Conservation (phyloP, 2,113 vertebrate genomes). For the Hippotragus niger region DNA sequence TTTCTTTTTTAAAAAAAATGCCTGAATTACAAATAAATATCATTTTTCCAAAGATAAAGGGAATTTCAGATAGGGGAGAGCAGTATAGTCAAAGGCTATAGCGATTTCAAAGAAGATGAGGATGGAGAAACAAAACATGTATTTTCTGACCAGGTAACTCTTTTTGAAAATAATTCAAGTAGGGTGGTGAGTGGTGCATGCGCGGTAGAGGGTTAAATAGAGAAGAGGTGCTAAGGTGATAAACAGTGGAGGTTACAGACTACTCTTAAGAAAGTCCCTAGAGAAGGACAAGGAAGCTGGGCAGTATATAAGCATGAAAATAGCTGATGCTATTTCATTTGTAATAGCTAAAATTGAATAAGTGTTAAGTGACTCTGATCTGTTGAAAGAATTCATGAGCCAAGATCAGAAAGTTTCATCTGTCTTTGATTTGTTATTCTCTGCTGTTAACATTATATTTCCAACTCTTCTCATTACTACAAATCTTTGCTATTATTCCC, state of each 20-base stretch:
- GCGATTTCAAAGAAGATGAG: not conserved
- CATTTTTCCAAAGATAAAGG: not conserved
- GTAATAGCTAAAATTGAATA: constrained; percentile 8
- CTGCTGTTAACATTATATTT: constrained; percentile 13
- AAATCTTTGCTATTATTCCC: constrained; percentile 51
- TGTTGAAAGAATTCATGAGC: constrained; percentile 54
- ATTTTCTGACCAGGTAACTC: not conserved
- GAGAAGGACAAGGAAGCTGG: not conserved
- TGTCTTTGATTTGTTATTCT: constrained; percentile 62
- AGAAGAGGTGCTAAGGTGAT: not conserved
- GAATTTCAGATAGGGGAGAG: not conserved
- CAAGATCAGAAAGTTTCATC: constrained; percentile 48
- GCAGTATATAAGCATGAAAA: not conserved
- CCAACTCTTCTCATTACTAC: constrained; percentile 43
- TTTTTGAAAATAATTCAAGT: not conserved
- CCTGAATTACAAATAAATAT: constrained; percentile 2
- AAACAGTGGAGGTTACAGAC: not conserved
- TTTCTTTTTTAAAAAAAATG: not conserved
- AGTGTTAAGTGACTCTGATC: constrained; percentile 52
- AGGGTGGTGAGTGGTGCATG: not conserved
- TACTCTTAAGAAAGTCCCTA: not conserved
- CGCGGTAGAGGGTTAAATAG: not conserved
- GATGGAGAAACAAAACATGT: not conserved
- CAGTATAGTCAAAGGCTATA: not conserved
- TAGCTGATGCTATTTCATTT: constrained; percentile 31